Evolutionary conservation across 2,888 invertebrate genomes (phyloP).

Genomic region (Megalurothrips usitatus): DNA sequence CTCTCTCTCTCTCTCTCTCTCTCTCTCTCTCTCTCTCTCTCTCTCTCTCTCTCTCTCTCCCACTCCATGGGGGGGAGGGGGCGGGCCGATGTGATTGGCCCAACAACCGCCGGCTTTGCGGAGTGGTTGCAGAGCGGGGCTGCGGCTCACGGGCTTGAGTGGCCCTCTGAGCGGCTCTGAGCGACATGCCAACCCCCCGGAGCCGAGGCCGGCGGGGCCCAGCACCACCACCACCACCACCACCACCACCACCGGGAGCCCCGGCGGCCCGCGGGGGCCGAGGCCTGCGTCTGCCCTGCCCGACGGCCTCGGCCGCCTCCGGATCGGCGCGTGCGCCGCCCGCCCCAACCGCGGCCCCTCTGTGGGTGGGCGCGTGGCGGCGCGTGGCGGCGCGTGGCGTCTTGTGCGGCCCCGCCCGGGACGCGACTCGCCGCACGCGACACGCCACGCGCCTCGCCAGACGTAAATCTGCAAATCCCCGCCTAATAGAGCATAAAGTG

Average conservation of each 20-base stretch:
- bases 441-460: not conserved
- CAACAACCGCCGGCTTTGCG: too few relatives aligned
- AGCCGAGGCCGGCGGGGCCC: not conserved
- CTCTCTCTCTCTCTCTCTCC: too few relatives aligned
- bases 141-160: not conserved
- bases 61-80: too few relatives aligned
- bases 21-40: too few relatives aligned
- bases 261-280: too few relatives aligned
- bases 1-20: too few relatives aligned
- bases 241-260: not conserved
- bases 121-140: not conserved
- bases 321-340: too few relatives aligned
- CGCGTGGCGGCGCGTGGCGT: not conserved
- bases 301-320: too few relatives aligned
- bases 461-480: slow-evolving; percentile 24
- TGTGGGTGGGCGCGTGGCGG: not conserved
- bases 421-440: not conserved
- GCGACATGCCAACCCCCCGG: not conserved
- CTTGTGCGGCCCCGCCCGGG: not conserved
- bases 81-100: too few relatives aligned
- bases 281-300: too few relatives aligned
- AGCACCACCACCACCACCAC: too few relatives aligned
- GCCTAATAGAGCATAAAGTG: slow-evolving; percentile 24
- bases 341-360: not conserved
- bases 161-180: not conserved